phyloP scores from a whole-genome alignment of 2,113 vertebrate genomes.

The Phalacrocorax carbo region DNA sequence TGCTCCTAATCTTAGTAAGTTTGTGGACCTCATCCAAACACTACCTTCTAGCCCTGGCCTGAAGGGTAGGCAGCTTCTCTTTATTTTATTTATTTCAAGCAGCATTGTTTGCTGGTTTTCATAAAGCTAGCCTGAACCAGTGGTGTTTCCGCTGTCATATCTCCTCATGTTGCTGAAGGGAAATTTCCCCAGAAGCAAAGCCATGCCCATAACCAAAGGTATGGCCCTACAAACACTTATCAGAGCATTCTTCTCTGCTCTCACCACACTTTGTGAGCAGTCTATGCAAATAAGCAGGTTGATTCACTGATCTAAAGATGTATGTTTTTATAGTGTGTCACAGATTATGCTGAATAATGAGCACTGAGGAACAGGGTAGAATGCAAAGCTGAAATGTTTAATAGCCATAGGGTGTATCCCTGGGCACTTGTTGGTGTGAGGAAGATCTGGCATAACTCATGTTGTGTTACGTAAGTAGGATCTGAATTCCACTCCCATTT shows the following conservation, averaged over 20 bases:
- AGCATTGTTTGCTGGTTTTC: background rate
- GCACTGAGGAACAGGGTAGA: background rate
- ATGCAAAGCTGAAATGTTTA: background rate
- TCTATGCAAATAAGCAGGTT: background rate
- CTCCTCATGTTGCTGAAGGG: background rate
- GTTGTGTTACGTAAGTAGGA: background rate
- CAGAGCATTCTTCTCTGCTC: background rate
- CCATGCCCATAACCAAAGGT: background rate
- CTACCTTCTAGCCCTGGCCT: background rate
- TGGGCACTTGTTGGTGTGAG: background rate
- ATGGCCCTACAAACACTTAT: background rate
- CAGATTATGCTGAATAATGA: background rate
- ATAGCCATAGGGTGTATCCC: background rate
- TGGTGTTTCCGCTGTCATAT: background rate
- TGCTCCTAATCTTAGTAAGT: background rate
- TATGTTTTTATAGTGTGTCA: background rate
- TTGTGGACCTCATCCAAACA: background rate
- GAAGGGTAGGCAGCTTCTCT: background rate
- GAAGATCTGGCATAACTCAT: background rate
- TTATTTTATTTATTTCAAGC: background rate
- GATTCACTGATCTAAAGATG: background rate
- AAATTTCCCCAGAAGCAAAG: background rate
- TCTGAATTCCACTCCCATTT: background rate
- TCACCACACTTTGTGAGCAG: background rate
- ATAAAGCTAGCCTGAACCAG: background rate